A percentile compares a stretch with the other conserved stretches of the same genome.
These are phyloP conservation scores for Amazona guildingii DNA, from an alignment of 2,113 vertebrate species.

Conservation along the genomic window DNA sequence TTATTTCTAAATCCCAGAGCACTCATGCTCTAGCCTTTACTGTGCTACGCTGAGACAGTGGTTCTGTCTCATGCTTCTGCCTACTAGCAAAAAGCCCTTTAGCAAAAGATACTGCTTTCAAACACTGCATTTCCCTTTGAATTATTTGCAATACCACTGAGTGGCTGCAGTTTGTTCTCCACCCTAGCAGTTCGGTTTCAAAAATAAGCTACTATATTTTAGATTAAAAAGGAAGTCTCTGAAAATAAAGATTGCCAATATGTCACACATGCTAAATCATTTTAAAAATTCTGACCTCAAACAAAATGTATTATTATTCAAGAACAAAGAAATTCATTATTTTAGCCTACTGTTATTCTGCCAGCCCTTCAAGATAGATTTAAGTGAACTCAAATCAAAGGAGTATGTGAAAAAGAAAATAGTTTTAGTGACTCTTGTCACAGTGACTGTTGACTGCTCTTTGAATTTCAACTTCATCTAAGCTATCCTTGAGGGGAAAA, in stretches of 20 bases:
- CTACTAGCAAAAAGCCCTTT: constrained; percentile 10
- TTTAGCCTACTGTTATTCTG: background rate
- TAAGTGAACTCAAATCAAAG: constrained; percentile 27
- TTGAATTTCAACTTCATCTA: background rate
- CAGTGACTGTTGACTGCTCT: background rate
- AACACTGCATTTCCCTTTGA: constrained; percentile 27
- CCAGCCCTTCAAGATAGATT: background rate
- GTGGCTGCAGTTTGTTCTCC: constrained; percentile 1
- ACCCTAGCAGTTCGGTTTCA: background rate
- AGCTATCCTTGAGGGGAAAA: background rate
- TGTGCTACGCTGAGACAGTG: background rate
- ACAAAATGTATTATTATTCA: constrained; percentile 5
- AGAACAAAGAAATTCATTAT: constrained; percentile 11
- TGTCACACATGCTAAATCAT: background rate
- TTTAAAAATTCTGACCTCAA: background rate
- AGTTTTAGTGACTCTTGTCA: background rate
- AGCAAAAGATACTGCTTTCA: constrained; percentile 4
- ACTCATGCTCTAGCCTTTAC: background rate
- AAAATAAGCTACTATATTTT: constrained; percentile 32
- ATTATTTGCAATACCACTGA: constrained; percentile 23
- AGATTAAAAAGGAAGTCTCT: background rate
- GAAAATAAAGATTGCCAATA: background rate
- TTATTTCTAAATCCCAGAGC: background rate
- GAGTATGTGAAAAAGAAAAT: background rate
- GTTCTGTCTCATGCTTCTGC: background rate